phyloP scores from a whole-genome alignment of 2,797 vertebrate species.

The Distichodus sexfasciatus region DNA sequence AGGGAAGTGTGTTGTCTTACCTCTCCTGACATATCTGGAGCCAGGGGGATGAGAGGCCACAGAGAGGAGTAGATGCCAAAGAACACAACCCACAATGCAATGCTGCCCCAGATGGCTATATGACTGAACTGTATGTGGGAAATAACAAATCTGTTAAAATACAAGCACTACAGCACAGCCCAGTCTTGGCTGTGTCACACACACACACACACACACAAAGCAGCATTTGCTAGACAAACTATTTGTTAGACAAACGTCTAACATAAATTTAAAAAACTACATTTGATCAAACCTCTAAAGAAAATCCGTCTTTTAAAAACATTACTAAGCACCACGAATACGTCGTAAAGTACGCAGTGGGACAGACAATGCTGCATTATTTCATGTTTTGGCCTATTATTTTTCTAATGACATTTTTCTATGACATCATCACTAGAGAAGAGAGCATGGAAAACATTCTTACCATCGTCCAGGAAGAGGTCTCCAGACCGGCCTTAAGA shows the following conservation, averaged over 20 bases:
- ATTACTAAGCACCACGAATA: too few species aligned
- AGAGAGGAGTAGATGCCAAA: slow-evolving; percentile 95
- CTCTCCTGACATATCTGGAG: slow-evolving; percentile 99
- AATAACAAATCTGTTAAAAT: too few species aligned
- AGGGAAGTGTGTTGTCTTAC: slow-evolving; percentile 79
- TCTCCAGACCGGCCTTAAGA: slow-evolving; percentile 97
- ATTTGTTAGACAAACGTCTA: too few species aligned
- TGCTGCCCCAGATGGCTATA: slow-evolving; percentile 98
- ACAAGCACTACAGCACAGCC: too few species aligned
- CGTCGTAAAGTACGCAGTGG: too few species aligned
- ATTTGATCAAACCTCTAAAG: too few species aligned
- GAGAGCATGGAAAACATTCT: slow-evolving; percentile 53
- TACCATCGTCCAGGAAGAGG: slow-evolving; percentile 97
- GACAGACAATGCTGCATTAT: too few species aligned
- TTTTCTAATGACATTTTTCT: background rate
- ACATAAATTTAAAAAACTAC: background rate
- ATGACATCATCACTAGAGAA: slow-evolving; percentile 9
- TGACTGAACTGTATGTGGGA: slow-evolving; percentile 87
- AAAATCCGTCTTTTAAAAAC: too few species aligned
- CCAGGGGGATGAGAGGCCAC: slow-evolving; percentile 92
- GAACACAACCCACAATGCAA: slow-evolving; percentile 94
- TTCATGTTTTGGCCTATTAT: too few species aligned
- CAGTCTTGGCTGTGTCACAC: background rate
- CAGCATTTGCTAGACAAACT: too few species aligned
- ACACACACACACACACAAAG: too few species aligned